Base-by-base conservation (phyloP, 2,113 vertebrate genomes). In the Malurus alboscapulatus region DNA sequence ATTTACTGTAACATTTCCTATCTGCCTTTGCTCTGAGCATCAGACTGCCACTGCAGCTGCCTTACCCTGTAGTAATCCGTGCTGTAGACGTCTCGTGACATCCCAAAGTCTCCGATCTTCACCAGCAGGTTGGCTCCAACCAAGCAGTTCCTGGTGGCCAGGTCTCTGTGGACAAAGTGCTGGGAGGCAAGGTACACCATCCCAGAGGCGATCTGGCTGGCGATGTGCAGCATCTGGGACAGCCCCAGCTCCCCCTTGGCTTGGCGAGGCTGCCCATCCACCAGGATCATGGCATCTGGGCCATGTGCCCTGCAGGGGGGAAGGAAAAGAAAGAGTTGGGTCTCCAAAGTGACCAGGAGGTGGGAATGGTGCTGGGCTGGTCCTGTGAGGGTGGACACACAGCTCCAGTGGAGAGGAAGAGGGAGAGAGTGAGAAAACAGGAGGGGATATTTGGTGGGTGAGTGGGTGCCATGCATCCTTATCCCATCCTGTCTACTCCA, bases 61-160 rank as follows among this genome's bases (percentile, higher is more conserved):
- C 99, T 98, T 98, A 99, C 99, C 98, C 99, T 98, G 98, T 99
- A 99, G 98, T 99, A 99, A 97, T 99, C 99, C 9, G 98, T 99
- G 98, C 99, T 99, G 97, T 99, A 99, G 97, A 99, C 99, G 68
- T 99, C 99, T 96, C 99, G 98, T 71, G 99, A 99, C 99, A 99
- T 99, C 97, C 99, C 99, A 42, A 99, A 99, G 97, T 99, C 99
- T 87, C 99, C 99, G 6, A 99, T 99, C 98, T 99, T 99, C 92
- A 99, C 99, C 93, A 99, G 97, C 62, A 99, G 98, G 94, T 98
- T 98, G 34, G 98, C 98, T 84, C 99, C 99, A 10, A 99, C 99
- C 95, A 99, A 98, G 96, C 99, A 99, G 96, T 99, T 99, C 92
- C 99, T 98, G 26, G 99, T 99, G 84, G 99, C 99, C 98, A 99